These are phyloP conservation scores for Hipparchia sbordonii DNA, from an alignment of 2,888 invertebrate genomes.

Conservation along the genomic window DNA sequence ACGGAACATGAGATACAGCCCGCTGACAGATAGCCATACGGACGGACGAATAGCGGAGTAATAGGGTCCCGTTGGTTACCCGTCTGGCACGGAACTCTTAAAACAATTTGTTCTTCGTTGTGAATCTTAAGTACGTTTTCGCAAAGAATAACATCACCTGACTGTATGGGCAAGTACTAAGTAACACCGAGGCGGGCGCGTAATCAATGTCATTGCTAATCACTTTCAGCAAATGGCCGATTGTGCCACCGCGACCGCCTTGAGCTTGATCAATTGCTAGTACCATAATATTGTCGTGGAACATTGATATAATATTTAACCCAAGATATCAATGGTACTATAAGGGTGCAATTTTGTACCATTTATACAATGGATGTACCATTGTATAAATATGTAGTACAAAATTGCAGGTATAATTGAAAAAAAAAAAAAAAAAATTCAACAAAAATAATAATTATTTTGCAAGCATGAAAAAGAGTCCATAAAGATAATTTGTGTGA, in stretches of 20 bases:
- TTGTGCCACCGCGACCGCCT: slow-evolving; percentile 23
- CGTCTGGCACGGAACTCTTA: no score
- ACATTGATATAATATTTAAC: slow-evolving; percentile 1
- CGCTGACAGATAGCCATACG: no score
- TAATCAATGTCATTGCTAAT: slow-evolving; percentile 20
- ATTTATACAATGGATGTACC: no score
- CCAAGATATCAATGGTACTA: not conserved
- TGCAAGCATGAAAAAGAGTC: not conserved
- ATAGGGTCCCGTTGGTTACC: no score
- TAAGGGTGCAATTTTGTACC: no score
- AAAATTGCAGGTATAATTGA: no score
- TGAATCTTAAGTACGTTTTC: not conserved
- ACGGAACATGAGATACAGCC: no score
- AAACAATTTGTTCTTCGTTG: no score
- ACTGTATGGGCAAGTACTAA: not conserved
- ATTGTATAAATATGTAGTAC: no score
- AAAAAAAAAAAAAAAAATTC: no score
- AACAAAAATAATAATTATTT: not conserved
- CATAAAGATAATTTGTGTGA: not conserved
- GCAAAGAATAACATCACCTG: not conserved
- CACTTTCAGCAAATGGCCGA: slow-evolving; percentile 25
- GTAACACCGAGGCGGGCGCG: not conserved
- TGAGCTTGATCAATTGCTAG: slow-evolving; percentile 24
- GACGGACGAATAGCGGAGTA: no score
- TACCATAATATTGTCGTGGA: slow-evolving; percentile 6